Base-by-base conservation (phyloP, 1,140 invertebrate genomes). In the Andricus grossulariae region DNA sequence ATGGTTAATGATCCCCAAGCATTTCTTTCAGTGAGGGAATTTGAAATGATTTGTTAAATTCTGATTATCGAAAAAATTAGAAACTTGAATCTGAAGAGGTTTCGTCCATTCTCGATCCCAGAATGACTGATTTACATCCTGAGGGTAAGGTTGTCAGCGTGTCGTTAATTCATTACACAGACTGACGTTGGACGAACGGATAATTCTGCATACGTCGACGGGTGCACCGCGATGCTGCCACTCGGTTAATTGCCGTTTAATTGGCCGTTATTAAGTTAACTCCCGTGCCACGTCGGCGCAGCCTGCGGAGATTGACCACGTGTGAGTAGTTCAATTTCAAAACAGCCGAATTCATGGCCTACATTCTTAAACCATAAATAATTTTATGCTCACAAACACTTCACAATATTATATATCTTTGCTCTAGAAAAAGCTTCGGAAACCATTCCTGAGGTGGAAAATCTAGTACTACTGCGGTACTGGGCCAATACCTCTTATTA, bases 251-350 rank as follows among this genome's bases (percentile, higher is more conserved):
- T 86, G 85, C 76, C 78, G 80, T 84, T 88, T 89, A 88, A 89
- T 88, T 88, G 88, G 74, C 83, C 76, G 83, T 88, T 88, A 90
- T 90, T 87, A 86, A 88, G 82, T 89, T 88, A 87, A 87, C 80
- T 83, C 77, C 32, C 55, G 76, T 71, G n/a, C 82, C 82, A 82
- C 79, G 82, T 83, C 83, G 82, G 77, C 72, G 74, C 80, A 72
- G 71, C 76, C 51, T 71, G 76, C 77, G 71, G 79, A 84, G 82
- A 87, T 87, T 80, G 80, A 80, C 82, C 85, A 80, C 70, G 78
- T 76, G 81, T 18, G 12, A 75, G 49, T 10, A 39, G 71, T 32
- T 72, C 50, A 10, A 32, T 16, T 72, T 50, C 19, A 25, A 52
- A 51, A 10, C 18, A 13, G 16, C 16, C n/a, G 12, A 8, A 66